phyloP scores from a whole-genome alignment of 2,113 vertebrate species.

The Castor canadensis region DNA sequence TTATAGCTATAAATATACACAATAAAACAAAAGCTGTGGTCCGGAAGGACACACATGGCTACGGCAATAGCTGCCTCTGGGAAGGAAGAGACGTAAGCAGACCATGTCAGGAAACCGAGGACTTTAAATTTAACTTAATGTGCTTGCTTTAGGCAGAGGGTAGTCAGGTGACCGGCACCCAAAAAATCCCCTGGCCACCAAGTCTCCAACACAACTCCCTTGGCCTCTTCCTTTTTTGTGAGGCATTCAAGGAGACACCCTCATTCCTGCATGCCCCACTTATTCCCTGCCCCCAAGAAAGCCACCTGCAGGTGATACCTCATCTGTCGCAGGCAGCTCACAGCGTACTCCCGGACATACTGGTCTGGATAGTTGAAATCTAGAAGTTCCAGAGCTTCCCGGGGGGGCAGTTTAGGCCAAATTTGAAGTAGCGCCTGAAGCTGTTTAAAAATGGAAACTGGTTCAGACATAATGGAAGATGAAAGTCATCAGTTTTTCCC shows the following conservation, averaged over 20 bases:
- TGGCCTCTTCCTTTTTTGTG: background rate
- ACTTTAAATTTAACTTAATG: constrained; percentile 26
- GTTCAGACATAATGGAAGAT: constrained; percentile 33
- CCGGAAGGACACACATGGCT: no score
- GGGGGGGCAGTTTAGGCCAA: constrained; percentile 95
- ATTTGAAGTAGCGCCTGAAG: constrained; percentile 98
- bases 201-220: background rate
- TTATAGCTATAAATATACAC: no score
- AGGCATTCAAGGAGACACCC: background rate
- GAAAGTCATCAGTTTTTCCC: background rate
- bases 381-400: constrained; percentile 95
- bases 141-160: background rate
- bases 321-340: constrained; percentile 93
- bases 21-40: no score
- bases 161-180: background rate
- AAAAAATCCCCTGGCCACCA: background rate
- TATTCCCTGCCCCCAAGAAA: background rate
- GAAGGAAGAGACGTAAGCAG: background rate
- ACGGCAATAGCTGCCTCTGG: no score
- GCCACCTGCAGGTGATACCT: constrained; percentile 85
- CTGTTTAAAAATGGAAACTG: constrained; percentile 82
- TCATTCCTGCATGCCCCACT: background rate
- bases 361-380: constrained; percentile 99
- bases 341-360: constrained; percentile 96
- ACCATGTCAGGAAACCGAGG: background rate